Evolutionary conservation across 2,113 vertebrate genomes (phyloP), one percentile per base, ranked within the genome.

Genomic region (Trogon surrucura): DNA sequence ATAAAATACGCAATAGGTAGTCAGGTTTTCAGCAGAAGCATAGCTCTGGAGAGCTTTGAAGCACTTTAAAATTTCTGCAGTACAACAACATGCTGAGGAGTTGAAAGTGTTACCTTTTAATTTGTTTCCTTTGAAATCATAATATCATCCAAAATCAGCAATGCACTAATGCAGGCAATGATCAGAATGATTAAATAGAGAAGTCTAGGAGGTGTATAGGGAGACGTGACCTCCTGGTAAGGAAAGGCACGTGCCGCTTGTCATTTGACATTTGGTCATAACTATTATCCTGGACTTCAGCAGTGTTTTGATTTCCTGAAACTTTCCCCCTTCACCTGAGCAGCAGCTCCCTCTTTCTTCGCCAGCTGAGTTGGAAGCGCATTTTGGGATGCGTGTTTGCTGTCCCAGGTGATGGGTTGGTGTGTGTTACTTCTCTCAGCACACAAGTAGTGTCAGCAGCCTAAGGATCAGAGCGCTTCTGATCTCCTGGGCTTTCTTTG

Each of bases 291-390:
- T 44, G 19, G 15, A 89, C 14, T 92, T 79, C 20, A 75, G 2
- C 0, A 0, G 5, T 4, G 4, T 48, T 92, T 72, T 2, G 0
- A 10, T 72, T 53, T 82, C 61, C 65, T 23, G 11, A 13, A 77
- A 23, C 6, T n/a, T 67, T 27, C 6, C 19, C 15, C 21, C 5
- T 81, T 57, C 5, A 4, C 16, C 20, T 13, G 47, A 53, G 27
- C 30, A 91, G 6, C 36, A 47, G 15, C 17, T 82, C 30, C 25
- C 69, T 51, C 50, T 60, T 19, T 0, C 7, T 38, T 66, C 4
- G 1, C 30, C 22, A 29, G 15, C 8, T 66, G 81, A 13, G 2
- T 10, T 38, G 11, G 57, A 41, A 89, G 10, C 17, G 62, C 47
- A 13, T 70, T 69, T 58, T 5, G 7, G 38, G 44, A 44, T 64